These are phyloP conservation scores for Drosophila austrosaltans DNA, from an alignment of 2,888 invertebrate species.

Conservation along the genomic window DNA sequence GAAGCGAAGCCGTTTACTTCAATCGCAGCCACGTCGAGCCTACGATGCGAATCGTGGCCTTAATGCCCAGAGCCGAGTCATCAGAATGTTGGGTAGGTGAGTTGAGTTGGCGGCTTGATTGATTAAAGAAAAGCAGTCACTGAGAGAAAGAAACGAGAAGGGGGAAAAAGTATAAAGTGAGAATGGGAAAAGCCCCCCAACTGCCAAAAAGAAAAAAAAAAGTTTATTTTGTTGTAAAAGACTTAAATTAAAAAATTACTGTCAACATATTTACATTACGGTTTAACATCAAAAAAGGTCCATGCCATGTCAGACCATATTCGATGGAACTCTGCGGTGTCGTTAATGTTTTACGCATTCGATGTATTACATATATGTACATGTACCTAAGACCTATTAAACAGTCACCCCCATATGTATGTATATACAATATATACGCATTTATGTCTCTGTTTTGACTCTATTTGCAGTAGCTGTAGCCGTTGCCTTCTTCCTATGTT, in stretches of 20 bases:
- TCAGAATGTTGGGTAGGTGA: slow-evolving; percentile 91
- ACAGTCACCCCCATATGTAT: slow-evolving; percentile 25
- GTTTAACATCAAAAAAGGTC: slow-evolving; percentile 40
- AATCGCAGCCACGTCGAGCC: slow-evolving; percentile 85
- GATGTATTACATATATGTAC: slow-evolving; percentile 5
- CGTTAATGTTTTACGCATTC: slow-evolving; percentile 39
- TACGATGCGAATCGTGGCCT: slow-evolving; percentile 84
- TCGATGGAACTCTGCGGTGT: slow-evolving; percentile 15
- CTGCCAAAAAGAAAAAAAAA: slow-evolving; percentile 29
- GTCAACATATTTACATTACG: slow-evolving; percentile 42
- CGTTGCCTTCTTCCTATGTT: slow-evolving; percentile 92
- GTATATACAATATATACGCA: slow-evolving; percentile 15
- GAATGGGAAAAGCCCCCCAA: neutral
- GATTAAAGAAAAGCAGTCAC: slow-evolving; percentile 48
- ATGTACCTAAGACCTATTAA: slow-evolving; percentile 23
- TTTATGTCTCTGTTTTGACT: slow-evolving; percentile 21
- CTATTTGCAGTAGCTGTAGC: slow-evolving; percentile 90
- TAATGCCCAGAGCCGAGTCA: slow-evolving; percentile 87
- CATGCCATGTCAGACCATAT: neutral
- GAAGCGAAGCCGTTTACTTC: slow-evolving; percentile 86
- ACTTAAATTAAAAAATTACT: slow-evolving; percentile 55
- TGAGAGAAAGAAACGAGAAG: neutral
- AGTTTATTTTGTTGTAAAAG: slow-evolving; percentile 35
- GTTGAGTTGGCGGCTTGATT: slow-evolving; percentile 56
- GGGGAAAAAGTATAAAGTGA: neutral